Evolutionary conservation across 2,888 invertebrate genomes (phyloP), one percentile per base, ranked within the genome.

Genomic region (Drosophila putrida): DNA sequence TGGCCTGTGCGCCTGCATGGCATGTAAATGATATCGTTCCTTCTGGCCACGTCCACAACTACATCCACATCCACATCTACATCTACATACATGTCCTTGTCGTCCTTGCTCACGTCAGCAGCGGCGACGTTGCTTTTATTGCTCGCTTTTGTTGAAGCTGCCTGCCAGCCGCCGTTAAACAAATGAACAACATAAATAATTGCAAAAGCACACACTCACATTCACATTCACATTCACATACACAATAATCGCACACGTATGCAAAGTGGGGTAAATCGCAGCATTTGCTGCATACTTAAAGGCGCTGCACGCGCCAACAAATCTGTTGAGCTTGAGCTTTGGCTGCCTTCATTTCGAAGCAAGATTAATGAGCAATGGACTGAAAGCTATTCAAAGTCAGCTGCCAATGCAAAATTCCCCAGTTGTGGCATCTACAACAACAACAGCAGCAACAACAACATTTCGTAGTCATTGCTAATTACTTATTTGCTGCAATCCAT

Each of bases 1-100:
- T 66, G 79, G 72, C 68, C 66, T 64, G 61, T 49, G 64, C 68
- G 78, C 81, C 78, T 76, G 76, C 72, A 68, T 89, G 76, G 89
- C 89, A 90, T 89, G 90, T 80, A 86, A 86, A 86, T 90, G 86
- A 88, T 90, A 82, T 83, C 89, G 89, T 90, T 90, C 75, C 82
- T 86, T 87, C 72, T 65, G 64, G 73, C 73, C 71, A 66, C 64
- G 75, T 75, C 47, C 73, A 62, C 62, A 38, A 39, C 25, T 20
- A 58, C 51, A 67, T 51, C 47, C 28, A 44, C 53, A 53, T 20
- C 9, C 25, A 53, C 53, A 61, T n/a, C 3, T 31, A 53, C 28
- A 61, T 61, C 20, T 25, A 15, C 46, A 62, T 35, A 31, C 33
- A 49, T 39, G 15, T 72, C 55, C 60, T 73, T 64, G 78, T 78